Evolutionary conservation across 2,797 vertebrate species (phyloP).

Genomic region (Phoeniculus purpureus): DNA sequence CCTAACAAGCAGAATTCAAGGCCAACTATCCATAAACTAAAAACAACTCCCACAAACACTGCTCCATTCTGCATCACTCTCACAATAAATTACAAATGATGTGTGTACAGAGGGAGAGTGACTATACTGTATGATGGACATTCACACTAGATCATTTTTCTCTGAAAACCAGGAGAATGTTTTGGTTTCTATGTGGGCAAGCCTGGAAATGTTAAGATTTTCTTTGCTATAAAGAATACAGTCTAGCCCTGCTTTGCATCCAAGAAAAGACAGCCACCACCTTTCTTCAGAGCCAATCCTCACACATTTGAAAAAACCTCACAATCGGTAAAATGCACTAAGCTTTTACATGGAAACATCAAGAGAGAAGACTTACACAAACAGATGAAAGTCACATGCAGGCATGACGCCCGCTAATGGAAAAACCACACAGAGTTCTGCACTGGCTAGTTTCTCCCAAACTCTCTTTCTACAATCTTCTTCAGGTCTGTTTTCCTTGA

Average conservation of each 20-base stretch:
- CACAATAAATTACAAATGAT: not conserved
- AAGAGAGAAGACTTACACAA: not conserved
- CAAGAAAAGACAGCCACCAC: not conserved
- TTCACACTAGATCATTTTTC: not conserved
- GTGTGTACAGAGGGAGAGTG: not conserved
- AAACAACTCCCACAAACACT: conserved; percentile 34
- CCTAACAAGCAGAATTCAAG: conserved; percentile 4
- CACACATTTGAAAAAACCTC: not conserved
- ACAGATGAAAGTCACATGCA: not conserved
- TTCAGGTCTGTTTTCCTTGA: not conserved
- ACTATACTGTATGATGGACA: not conserved
- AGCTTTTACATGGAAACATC: not conserved
- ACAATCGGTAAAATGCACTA: not conserved
- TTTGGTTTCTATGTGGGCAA: not conserved
- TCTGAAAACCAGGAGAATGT: not conserved
- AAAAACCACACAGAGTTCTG: not conserved
- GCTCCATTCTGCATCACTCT: not conserved
- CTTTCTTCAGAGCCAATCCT: not conserved
- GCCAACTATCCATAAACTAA: conserved; percentile 36
- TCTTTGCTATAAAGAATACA: not conserved
- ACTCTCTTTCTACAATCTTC: not conserved
- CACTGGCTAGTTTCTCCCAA: not conserved
- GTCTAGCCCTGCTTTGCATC: not conserved
- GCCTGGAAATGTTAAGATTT: not conserved
- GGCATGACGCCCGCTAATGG: not conserved